Base-by-base conservation (phyloP, 2,113 vertebrate genomes). In the Paralichthys olivaceus region DNA sequence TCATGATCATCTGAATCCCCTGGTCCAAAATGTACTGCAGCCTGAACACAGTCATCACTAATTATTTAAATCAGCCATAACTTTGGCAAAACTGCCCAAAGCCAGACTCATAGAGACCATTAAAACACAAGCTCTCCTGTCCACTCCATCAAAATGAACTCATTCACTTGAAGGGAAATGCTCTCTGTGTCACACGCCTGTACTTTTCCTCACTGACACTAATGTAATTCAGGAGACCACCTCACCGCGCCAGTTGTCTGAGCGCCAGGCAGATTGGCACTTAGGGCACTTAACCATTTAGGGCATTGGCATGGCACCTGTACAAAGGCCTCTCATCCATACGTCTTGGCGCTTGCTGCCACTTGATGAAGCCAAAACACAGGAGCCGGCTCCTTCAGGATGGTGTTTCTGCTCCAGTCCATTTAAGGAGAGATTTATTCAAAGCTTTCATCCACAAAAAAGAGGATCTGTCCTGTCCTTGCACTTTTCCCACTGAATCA, bases 261-360 rank as follows among this genome's bases (percentile, higher is more conserved):
- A 4, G 79, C 86, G 93, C 93, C 93, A 95, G 88, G 72, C 82
- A 65, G 84, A 80, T 85, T 91, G 89, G 90, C 92, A 91, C 90
- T 87, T 61, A 69, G 84, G 86, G 81, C 86, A 84, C 84, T 94
- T 93, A 89, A 91, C 89, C 87, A 78, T 94, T 93, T 93, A 93
- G 90, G 91, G 91, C 76, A 77, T 85, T 93, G 90, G 88, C 85
- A 87, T 79, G 60, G 72, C 77, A 84, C 90, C 90, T 87, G 81
- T 60, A 73, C 77, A 74, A 43, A 69, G 85, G 78, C 86, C 81
- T 88, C 89, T 90, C 85, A 73, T 89, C 88, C 76, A 85, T 85
- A 88, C 85, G 23, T 89, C 83, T 84, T 87, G 80, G 81, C 72
- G 2, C 83, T 74, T 43, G 80, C 71, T 75, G 76, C 71, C 64